Evolutionary conservation across 1,140 invertebrate species (phyloP).

Genomic region (Drosophila teissieri): DNA sequence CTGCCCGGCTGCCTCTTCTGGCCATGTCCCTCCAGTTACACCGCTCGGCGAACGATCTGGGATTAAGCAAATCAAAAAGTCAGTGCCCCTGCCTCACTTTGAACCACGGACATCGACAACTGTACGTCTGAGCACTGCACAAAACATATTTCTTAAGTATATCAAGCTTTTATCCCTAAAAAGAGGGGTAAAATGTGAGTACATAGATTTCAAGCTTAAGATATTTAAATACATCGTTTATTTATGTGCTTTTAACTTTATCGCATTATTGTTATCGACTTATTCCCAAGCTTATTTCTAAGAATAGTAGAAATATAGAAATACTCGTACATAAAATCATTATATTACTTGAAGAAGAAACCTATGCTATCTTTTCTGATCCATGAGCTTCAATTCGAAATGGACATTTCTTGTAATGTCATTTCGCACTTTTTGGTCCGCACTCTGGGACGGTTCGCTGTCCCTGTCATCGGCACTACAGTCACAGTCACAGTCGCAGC

Average conservation of each 20-base stretch:
- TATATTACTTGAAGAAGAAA: too few relatives aligned
- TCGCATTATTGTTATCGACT: too few relatives aligned
- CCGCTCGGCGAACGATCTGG: slow-evolving; percentile 30
- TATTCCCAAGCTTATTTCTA: too few relatives aligned
- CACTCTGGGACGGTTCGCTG: slow-evolving; percentile 4
- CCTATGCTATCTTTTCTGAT: neutral
- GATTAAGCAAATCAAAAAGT: slow-evolving; percentile 73
- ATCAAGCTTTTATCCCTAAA: too few relatives aligned
- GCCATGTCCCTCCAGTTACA: slow-evolving; percentile 1
- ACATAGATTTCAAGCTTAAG: too few relatives aligned
- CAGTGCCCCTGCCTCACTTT: slow-evolving; percentile 44
- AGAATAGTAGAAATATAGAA: too few relatives aligned
- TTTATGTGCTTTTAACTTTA: too few relatives aligned
- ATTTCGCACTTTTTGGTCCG: neutral
- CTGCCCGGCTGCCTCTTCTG: slow-evolving; percentile 19
- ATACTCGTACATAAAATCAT: too few relatives aligned
- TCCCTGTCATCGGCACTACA: slow-evolving; percentile 10
- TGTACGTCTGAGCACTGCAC: slow-evolving; percentile 6
- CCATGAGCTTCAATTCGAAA: neutral
- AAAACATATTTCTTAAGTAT: neutral
- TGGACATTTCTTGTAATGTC: neutral
- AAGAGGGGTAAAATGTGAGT: too few relatives aligned
- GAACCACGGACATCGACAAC: slow-evolving; percentile 24
- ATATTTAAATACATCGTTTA: too few relatives aligned
- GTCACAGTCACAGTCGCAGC: slow-evolving; percentile 27